Evolutionary conservation across 1,140 invertebrate species (phyloP).

Genomic region (Phortica variegata): DNA sequence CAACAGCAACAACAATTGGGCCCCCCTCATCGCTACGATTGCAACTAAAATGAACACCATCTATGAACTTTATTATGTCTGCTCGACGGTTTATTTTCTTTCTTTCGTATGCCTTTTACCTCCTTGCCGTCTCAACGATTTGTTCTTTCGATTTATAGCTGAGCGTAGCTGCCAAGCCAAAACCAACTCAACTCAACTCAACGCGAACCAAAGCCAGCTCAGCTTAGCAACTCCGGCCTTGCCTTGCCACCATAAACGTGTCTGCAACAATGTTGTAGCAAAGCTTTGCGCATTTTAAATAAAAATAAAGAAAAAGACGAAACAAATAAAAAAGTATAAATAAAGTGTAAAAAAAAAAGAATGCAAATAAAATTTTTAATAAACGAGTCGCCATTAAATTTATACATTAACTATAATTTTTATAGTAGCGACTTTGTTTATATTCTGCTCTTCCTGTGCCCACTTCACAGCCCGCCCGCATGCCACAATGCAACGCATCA

Average conservation of each 20-base stretch:
- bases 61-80: slow-evolving; percentile 48
- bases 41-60: slow-evolving; percentile 39
- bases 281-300: too few species aligned
- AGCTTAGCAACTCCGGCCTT: slow-evolving; percentile 6
- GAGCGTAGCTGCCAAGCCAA: neutral
- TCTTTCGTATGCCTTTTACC: too few species aligned
- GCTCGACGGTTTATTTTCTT: slow-evolving; percentile 53
- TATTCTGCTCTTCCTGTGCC: too few species aligned
- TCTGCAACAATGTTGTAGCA: slow-evolving; percentile 44
- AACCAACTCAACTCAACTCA: neutral
- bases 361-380: slow-evolving; percentile 57
- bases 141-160: slow-evolving; percentile 52
- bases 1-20: slow-evolving; percentile 27
- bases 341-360: slow-evolving; percentile 55
- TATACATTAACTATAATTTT: slow-evolving; percentile 58
- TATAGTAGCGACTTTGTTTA: slow-evolving; percentile 55
- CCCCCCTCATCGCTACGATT: too few species aligned
- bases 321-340: slow-evolving; percentile 44
- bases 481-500: too few species aligned
- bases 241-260: slow-evolving; percentile 15
- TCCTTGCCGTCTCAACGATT: slow-evolving; percentile 51
- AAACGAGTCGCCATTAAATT: slow-evolving; percentile 57
- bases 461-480: too few species aligned
- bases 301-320: slow-evolving; percentile 11
- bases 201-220: slow-evolving; percentile 6